Evolutionary conservation across 2,888 invertebrate species (phyloP), one percentile per base, ranked within the genome.

Genomic region (Prenolepis imparis): DNA sequence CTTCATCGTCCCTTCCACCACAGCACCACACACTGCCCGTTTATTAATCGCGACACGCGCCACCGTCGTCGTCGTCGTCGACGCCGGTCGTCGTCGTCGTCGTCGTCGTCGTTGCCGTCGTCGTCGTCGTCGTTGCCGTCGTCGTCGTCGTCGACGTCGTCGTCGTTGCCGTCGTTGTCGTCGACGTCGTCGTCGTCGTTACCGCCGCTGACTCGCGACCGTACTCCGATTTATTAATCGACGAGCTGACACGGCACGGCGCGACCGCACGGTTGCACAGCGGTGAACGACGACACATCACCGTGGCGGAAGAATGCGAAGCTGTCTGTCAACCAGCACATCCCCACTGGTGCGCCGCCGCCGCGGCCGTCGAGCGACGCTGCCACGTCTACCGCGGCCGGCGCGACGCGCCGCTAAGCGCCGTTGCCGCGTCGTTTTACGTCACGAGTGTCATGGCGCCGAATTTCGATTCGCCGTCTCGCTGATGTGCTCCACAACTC

Each of bases 11-110:
- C 91, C 93, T 93, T 90, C 92, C 91, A 88, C 92, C 92, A 91
- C 94, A 93, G 92, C 93, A 94, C 93, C 92, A 93, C 93, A 94
- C 94, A 93, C 93, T 93, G 92, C 89, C 90, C 89, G 90, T 82
- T 89, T 81, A 88, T 84, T 91, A 85, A 74, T 85, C 83, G 81
- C 89, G 68, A 66, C 84, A 77, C 72, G 77, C 82, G 41, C 70
- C 78, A 36, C 78, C 44, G 82, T 77, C 80, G 83, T 84, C 70
- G 84, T 64, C 78, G 63, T 36, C 61, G 86, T 66, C 41, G 80
- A 78, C 75, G 48, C 55, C 61, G 64, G 59, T 32, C 44, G 63
- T 63, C 36, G 70, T 72, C 41, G 57, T 72, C 57, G 52, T 66
- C 57, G 64, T 72, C 81, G 81, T 63, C 44, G 57, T 73, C 21